These are phyloP conservation scores for Crotophaga sulcirostris DNA, from an alignment of 2,113 vertebrate genomes.

Conservation along the genomic window DNA sequence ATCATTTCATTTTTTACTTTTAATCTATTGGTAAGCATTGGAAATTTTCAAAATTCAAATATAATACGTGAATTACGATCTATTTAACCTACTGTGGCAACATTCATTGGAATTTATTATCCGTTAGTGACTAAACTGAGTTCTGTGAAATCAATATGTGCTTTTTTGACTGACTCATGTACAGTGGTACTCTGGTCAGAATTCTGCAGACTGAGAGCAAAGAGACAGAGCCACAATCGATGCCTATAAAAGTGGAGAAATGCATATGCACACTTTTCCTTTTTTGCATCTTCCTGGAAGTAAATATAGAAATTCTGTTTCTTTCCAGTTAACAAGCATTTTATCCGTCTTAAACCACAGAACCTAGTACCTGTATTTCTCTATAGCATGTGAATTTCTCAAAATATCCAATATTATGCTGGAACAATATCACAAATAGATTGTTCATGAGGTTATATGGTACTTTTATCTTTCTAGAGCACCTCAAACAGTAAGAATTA, in stretches of 20 bases:
- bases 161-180: not conserved
- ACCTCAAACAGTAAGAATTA: not conserved
- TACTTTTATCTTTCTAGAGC: not conserved
- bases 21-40: not conserved
- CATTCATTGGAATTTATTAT: not conserved
- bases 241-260: not conserved
- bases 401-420: not conserved
- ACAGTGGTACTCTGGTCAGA: not conserved
- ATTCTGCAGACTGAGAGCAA: not conserved
- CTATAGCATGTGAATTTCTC: not conserved
- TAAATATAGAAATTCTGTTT: not conserved
- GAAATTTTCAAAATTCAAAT: not conserved
- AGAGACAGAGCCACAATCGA: not conserved
- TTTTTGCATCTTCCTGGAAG: not conserved
- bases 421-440: not conserved
- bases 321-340: not conserved
- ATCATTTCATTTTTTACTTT: not conserved
- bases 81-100: not conserved
- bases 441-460: not conserved
- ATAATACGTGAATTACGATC: not conserved
- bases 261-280: rapidly evolving
- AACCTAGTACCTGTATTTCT: not conserved
- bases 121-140: not conserved
- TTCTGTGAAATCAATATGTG: not conserved
- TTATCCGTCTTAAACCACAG: not conserved